Conservation (phyloP, 2,888 invertebrate species). For the Parasteatoda lunata region DNA sequence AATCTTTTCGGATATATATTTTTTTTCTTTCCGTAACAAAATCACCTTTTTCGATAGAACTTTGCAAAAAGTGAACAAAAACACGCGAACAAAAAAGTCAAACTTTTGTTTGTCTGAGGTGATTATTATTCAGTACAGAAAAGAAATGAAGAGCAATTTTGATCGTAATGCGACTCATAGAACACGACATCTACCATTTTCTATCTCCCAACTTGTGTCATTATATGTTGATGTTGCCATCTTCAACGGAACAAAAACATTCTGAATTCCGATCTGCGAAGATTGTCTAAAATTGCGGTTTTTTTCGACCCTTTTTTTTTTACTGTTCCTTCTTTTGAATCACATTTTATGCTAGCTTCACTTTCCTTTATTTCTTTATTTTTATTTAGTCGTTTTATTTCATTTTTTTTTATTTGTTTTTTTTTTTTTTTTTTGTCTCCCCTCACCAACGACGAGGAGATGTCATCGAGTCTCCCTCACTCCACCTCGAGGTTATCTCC, state of each 20-base stretch:
- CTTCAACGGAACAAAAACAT: conserved; percentile 51
- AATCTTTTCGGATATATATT: background rate
- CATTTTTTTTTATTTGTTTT: conserved; percentile 12
- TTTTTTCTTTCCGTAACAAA: conserved; percentile 15
- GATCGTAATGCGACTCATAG: conserved; percentile 58
- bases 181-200: conserved; percentile 50
- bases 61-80: conserved; percentile 10
- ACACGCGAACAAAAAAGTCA: background rate
- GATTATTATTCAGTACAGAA: conserved; percentile 51
- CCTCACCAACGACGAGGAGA: conserved; percentile 9
- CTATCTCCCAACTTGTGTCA: conserved; percentile 51
- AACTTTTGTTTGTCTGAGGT: conserved; percentile 10
- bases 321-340: conserved; percentile 20
- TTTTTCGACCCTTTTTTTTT: conserved; percentile 27
- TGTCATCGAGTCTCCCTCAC: conserved; percentile 56
- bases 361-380: conserved; percentile 9
- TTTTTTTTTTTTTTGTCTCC: conserved; percentile 15
- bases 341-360: conserved; percentile 15
- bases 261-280: conserved; percentile 61
- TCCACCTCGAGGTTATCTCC: conserved; percentile 47
- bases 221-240: conserved; percentile 62
- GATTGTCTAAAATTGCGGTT: conserved; percentile 54
- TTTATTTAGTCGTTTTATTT: conserved; percentile 6
- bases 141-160: conserved; percentile 51
- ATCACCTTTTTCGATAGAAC: conserved; percentile 33